Conservation (phyloP, 2,797 vertebrate genomes). For the Gambusia yucatana region DNA sequence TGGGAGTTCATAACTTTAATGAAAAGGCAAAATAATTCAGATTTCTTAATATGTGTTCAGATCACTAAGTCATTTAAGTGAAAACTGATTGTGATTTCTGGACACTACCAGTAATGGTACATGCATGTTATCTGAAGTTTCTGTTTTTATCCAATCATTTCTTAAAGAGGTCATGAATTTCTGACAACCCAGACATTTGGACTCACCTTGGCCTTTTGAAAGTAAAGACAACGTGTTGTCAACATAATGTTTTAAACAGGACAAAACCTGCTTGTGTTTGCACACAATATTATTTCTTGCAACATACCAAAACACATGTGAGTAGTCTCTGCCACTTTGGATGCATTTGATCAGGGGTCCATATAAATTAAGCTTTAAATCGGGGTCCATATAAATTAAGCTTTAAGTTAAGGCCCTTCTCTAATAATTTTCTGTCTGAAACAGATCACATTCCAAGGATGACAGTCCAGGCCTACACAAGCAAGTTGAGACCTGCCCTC, state of each 20-base stretch:
- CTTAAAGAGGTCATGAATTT: neutral
- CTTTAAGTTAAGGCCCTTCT: neutral
- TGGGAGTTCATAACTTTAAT: neutral
- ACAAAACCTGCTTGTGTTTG: conserved; percentile 16
- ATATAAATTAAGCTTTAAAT: neutral
- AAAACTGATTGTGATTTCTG: neutral
- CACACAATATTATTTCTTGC: conserved; percentile 8
- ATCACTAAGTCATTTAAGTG: neutral
- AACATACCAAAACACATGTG: neutral
- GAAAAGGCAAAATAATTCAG: neutral
- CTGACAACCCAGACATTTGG: conserved; percentile 4
- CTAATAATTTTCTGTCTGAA: neutral
- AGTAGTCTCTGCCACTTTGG: neutral
- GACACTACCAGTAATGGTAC: neutral
- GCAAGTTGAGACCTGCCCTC: conserved; percentile 2
- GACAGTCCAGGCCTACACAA: neutral
- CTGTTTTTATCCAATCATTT: neutral
- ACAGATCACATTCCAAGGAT: neutral
- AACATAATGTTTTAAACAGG: conserved; percentile 14
- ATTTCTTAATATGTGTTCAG: neutral
- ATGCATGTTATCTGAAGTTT: neutral
- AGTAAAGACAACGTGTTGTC: conserved; percentile 34
- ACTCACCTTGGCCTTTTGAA: neutral
- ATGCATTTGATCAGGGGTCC: neutral
- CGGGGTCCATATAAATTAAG: neutral